Conservation (phyloP, 2,113 vertebrate genomes). For the Thunnus maccoyii region DNA sequence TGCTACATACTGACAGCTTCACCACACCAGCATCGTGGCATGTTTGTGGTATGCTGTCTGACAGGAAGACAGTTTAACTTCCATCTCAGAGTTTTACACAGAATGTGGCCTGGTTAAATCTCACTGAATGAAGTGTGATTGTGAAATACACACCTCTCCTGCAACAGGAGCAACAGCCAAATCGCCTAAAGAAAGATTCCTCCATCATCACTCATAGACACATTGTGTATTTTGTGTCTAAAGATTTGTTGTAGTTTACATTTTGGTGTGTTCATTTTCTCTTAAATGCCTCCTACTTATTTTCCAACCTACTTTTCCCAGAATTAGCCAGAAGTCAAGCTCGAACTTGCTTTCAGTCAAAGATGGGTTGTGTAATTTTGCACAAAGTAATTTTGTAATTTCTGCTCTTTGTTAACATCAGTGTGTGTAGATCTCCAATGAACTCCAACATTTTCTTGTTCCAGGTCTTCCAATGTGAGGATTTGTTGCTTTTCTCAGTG, state of each 20-base stretch:
- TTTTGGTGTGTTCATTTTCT: neutral
- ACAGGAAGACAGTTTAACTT: conserved; percentile 13
- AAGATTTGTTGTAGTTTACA: neutral
- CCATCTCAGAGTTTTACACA: neutral
- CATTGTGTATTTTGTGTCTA: neutral
- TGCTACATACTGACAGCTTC: conserved; percentile 5
- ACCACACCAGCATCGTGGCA: conserved; percentile 17
- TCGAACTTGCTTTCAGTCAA: conserved; percentile 5
- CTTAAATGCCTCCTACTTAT: no score
- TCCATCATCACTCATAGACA: neutral
- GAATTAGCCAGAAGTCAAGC: neutral
- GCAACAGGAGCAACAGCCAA: neutral
- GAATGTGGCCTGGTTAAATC: neutral
- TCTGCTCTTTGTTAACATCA: neutral
- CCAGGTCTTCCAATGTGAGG: no score
- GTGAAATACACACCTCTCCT: neutral
- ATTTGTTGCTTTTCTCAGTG: no score
- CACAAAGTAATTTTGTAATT: neutral
- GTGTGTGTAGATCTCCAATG: neutral
- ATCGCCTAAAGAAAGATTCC: neutral
- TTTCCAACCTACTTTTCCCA: neutral
- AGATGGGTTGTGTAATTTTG: conserved; percentile 4
- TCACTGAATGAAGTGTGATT: neutral
- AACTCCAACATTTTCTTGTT: no score
- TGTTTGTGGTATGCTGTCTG: neutral